A percentile compares a stretch with the other conserved stretches of the same genome.
Conservation (phyloP, 2,113 vertebrate species). For the Phyllopteryx taeniolatus region DNA sequence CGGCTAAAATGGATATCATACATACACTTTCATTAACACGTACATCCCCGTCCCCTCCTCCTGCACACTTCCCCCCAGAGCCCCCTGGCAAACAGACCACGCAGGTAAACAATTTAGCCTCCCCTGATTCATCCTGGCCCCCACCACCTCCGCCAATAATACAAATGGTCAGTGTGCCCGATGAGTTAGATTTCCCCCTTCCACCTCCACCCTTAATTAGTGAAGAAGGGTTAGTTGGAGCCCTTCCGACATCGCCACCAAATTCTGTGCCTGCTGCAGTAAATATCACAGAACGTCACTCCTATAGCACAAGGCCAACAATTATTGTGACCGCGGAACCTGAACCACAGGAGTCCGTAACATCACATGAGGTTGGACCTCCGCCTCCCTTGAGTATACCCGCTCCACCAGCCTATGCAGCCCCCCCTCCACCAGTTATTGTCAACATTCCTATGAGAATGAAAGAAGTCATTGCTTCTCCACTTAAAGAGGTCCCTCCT, state of each 20-base stretch:
- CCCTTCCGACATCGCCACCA: constrained; percentile 55
- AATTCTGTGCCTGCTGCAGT: background rate
- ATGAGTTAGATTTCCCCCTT: constrained; percentile 71
- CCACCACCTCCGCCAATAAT: constrained; percentile 76
- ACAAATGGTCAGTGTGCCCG: constrained; percentile 63
- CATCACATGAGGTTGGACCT: constrained; percentile 15
- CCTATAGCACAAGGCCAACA: background rate
- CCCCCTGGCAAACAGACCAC: constrained; percentile 67
- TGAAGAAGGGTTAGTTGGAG: constrained; percentile 13
- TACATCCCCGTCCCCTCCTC: constrained; percentile 71
- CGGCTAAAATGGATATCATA: constrained; percentile 5
- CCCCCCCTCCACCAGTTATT: constrained; percentile 42
- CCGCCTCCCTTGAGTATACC: constrained; percentile 43
- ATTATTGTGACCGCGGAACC: constrained; percentile 4
- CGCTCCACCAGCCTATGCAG: constrained; percentile 54
- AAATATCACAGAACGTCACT: background rate
- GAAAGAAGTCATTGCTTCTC: constrained; percentile 1
- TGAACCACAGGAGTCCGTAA: constrained; percentile 20
- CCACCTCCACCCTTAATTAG: constrained; percentile 58
- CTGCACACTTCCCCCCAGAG: constrained; percentile 75
- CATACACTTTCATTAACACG: constrained; percentile 31
- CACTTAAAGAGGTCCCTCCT: constrained; percentile 3
- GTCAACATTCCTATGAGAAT: background rate
- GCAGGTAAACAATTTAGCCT: constrained; percentile 10
- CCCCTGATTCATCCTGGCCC: constrained; percentile 63